A percentile compares a stretch with the other conserved stretches of the same genome.
Conservation (phyloP, 2,113 vertebrate genomes). For the Meriones unguiculatus region DNA sequence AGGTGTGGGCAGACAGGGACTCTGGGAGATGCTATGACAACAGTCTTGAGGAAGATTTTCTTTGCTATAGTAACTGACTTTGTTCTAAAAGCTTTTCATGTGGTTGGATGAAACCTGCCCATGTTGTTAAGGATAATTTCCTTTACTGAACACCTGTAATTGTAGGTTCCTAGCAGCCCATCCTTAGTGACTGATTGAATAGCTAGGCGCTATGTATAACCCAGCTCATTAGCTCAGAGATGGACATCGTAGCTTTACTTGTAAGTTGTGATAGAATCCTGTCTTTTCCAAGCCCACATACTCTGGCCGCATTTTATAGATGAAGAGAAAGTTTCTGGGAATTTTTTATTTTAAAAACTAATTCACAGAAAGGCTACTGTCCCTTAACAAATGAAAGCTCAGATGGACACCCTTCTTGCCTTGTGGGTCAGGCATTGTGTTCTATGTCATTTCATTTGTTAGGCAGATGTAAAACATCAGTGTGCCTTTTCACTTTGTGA, state of each 20-base stretch:
- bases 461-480: background rate
- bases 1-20: background rate
- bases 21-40: background rate
- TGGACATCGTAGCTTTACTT: background rate
- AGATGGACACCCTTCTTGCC: background rate
- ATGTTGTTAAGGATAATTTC: background rate
- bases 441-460: slow-evolving; percentile 35
- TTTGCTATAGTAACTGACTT: background rate
- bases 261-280: background rate
- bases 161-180: background rate
- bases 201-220: background rate
- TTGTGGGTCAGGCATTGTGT: background rate
- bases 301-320: background rate
- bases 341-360: background rate
- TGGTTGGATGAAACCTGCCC: background rate
- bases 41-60: background rate
- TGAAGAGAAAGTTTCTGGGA: background rate
- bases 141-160: background rate
- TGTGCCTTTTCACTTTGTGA: background rate
- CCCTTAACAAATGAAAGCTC: background rate
- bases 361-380: background rate
- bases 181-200: background rate
- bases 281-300: background rate
- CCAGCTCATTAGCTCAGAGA: background rate
- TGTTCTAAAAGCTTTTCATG: background rate